Conservation (phyloP, 2,888 invertebrate genomes). For the Orgyia antiqua region DNA sequence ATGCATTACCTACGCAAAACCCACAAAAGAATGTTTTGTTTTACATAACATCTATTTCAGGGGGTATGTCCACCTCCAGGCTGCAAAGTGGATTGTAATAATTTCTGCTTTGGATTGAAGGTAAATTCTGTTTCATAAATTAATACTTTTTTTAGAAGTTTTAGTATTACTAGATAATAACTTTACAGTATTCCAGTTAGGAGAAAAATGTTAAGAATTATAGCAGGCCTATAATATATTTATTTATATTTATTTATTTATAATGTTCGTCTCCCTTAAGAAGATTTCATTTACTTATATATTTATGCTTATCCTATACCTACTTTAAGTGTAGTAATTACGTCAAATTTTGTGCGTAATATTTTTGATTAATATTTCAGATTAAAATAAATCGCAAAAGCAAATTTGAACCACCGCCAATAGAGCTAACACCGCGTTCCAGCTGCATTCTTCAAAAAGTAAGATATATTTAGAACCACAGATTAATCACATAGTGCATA, state of each 20-base stretch:
- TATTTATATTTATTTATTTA: too few relatives aligned
- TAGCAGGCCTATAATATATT: too few relatives aligned
- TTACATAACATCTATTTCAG: conserved; percentile 13
- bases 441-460: conserved; percentile 56
- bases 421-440: conserved; percentile 55
- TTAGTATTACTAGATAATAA: too few relatives aligned
- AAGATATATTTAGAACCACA: conserved; percentile 13
- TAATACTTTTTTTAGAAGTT: background rate
- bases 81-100: conserved; percentile 37
- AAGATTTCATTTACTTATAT: too few relatives aligned
- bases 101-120: conserved; percentile 45
- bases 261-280: too few relatives aligned
- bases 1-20: too few relatives aligned
- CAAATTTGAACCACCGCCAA: conserved; percentile 37
- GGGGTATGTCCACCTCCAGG: conserved; percentile 26
- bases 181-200: too few relatives aligned
- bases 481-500: too few relatives aligned
- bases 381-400: conserved; percentile 43
- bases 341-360: too few relatives aligned
- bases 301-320: too few relatives aligned
- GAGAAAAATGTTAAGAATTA: too few relatives aligned
- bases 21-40: background rate
- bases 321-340: too few relatives aligned
- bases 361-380: conserved; percentile 25
- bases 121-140: conserved; percentile 20